A percentile compares a stretch with the other conserved stretches of the same genome.
phyloP scores from a whole-genome alignment of 1,140 invertebrate species.

The Onthophagus taurus region DNA sequence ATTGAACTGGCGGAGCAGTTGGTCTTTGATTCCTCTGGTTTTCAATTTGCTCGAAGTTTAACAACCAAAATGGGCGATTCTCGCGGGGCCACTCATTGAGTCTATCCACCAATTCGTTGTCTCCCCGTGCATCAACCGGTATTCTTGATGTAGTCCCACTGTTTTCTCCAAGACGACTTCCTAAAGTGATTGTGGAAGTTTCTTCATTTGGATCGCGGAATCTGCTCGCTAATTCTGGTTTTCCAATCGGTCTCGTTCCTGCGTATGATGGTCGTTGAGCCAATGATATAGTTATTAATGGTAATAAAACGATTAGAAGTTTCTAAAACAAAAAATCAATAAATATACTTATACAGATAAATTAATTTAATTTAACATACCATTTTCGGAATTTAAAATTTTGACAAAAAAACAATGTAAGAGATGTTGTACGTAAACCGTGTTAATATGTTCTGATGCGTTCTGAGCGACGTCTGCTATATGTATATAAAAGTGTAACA shows the following conservation, averaged over 20 bases:
- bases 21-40: conserved; percentile 33
- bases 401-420: too few species aligned
- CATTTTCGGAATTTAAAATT: too few species aligned
- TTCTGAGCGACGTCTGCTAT: too few species aligned
- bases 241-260: conserved; percentile 24
- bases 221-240: conserved; percentile 26
- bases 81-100: conserved; percentile 44
- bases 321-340: not conserved
- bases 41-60: conserved; percentile 45
- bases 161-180: conserved; percentile 26
- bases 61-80: conserved; percentile 47
- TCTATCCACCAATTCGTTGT: conserved; percentile 39
- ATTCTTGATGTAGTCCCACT: conserved; percentile 1
- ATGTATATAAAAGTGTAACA: too few species aligned
- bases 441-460: too few species aligned
- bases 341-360: too few species aligned
- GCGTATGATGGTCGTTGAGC: conserved; percentile 31
- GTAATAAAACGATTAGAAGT: conserved; percentile 14
- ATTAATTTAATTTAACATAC: too few species aligned
- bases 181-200: conserved; percentile 16
- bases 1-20: not conserved
- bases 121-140: conserved; percentile 41
- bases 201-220: conserved; percentile 22
- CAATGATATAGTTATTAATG: conserved; percentile 15
- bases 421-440: too few species aligned